Base-by-base conservation (phyloP, 2,113 vertebrate genomes). In the Natator depressus region DNA sequence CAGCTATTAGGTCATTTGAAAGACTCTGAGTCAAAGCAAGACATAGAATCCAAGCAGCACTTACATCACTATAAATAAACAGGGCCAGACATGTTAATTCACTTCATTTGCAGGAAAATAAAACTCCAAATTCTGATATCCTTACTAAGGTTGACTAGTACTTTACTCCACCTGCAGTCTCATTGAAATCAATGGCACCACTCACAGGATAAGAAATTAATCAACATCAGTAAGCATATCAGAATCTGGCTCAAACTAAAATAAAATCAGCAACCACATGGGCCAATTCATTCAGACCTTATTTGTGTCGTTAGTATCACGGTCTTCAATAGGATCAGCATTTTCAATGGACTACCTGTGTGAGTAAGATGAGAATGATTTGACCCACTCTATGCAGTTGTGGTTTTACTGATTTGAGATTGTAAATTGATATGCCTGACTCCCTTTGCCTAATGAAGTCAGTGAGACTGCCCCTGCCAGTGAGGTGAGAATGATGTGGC, bases 271-370 rank as follows among this genome's bases (percentile, higher is more conserved):
- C 10, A 78, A 78, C 90, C 84, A 88, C 80, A 93, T 76, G 4
- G 29, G 31, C 17, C 93, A 90, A 91, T 54, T 91, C 51, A 59
- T 78, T 88, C 93, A 84, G 80, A 72, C 78, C 80, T 92, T 81
- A 88, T 82, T 91, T 10, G 0, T 80, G 72, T 14, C 62, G 35
- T 91, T 87, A 46, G 3, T 47, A 25, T 3, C 85, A 57, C 55
- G 76, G 47, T 85, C 42, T 72, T 80, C 80, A 92, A 78, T 22
- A 92, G 72, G 80, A 80, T 55, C 62, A 88, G 65, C 2, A 57
- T 86, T 91, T 94, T 90, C 87, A 8, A 0, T 80, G 80, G 82
- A 84, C 46, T 87, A 59, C 55, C 9, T 46, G 4, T 69, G 47
- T 85, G 87, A 87, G 47, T 14, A 38, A 95, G 12, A 5, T 76